Percentiles rank a stretch among this genome's conserved stretches.
Evolutionary conservation across 2,888 invertebrate genomes (phyloP).

Genomic region (Hetaerina titia): DNA sequence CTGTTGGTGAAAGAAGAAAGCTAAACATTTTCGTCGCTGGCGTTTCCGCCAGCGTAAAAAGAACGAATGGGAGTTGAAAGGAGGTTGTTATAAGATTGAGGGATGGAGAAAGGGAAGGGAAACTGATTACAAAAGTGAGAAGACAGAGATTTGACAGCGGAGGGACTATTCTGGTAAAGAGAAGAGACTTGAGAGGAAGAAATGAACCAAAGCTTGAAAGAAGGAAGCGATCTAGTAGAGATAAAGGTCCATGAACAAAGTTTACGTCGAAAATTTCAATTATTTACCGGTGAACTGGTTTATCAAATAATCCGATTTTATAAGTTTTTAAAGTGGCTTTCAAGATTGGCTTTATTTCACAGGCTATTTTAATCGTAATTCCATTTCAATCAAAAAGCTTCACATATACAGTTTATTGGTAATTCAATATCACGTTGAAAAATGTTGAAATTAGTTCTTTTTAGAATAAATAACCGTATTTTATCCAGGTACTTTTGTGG

Average conservation of each 20-base stretch:
- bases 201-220: not conserved
- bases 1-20: not conserved
- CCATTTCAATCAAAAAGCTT: no score
- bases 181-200: not conserved
- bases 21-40: not conserved
- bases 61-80: not conserved
- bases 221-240: not conserved
- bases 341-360: no score
- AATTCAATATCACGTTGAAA: no score
- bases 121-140: not conserved
- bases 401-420: no score
- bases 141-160: conserved; percentile 1
- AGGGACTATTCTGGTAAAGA: not conserved
- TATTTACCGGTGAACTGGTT: no score
- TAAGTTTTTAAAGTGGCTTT: no score
- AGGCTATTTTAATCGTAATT: no score
- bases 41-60: not conserved
- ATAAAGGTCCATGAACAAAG: not conserved
- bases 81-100: not conserved
- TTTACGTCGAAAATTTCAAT: not conserved
- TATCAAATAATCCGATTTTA: no score
- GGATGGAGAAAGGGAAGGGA: not conserved
- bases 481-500: no score
- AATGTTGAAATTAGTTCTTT: no score
- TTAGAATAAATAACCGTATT: no score